These are phyloP conservation scores for Dichetophora obliterata DNA, from an alignment of 2,888 invertebrate species.

Conservation along the genomic window DNA sequence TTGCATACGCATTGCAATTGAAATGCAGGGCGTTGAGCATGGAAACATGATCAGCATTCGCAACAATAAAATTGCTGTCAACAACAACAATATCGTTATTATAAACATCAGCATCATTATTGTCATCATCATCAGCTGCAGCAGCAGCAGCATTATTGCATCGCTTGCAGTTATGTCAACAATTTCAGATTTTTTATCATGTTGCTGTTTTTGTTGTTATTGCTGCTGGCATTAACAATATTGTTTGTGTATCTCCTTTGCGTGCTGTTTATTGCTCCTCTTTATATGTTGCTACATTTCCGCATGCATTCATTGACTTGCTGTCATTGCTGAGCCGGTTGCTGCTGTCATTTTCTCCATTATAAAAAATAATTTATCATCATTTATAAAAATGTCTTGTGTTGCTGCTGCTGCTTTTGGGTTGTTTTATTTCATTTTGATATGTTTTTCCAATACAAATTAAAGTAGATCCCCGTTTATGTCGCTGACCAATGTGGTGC, in stretches of 20 bases:
- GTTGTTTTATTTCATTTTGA: background rate
- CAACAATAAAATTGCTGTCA: slow-evolving; percentile 26
- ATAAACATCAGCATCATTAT: background rate
- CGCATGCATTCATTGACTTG: slow-evolving; percentile 33
- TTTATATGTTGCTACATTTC: slow-evolving; percentile 28
- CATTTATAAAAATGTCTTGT: slow-evolving; percentile 38
- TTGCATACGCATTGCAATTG: slow-evolving; percentile 8
- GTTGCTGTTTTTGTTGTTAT: slow-evolving; percentile 10
- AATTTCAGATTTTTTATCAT: slow-evolving; percentile 37
- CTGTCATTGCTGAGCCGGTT: slow-evolving; percentile 50
- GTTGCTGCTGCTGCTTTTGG: slow-evolving; percentile 37
- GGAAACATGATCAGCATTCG: slow-evolving; percentile 10
- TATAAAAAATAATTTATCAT: slow-evolving; percentile 36
- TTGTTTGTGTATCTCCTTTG: background rate
- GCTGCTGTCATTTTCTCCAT: slow-evolving; percentile 7
- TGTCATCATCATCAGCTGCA: slow-evolving; percentile 4
- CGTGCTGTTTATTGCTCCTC: slow-evolving; percentile 5
- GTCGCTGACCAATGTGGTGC: background rate
- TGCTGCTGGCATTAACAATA: slow-evolving; percentile 33
- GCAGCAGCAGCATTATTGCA: slow-evolving; percentile 12
- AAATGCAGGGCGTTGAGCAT: background rate
- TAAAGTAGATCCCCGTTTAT: background rate
- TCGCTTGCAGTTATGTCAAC: slow-evolving; percentile 41
- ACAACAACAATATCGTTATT: background rate
- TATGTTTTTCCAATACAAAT: background rate